These are phyloP conservation scores for Anguilla anguilla DNA, from an alignment of 2,797 vertebrate genomes.

Conservation along the genomic window DNA sequence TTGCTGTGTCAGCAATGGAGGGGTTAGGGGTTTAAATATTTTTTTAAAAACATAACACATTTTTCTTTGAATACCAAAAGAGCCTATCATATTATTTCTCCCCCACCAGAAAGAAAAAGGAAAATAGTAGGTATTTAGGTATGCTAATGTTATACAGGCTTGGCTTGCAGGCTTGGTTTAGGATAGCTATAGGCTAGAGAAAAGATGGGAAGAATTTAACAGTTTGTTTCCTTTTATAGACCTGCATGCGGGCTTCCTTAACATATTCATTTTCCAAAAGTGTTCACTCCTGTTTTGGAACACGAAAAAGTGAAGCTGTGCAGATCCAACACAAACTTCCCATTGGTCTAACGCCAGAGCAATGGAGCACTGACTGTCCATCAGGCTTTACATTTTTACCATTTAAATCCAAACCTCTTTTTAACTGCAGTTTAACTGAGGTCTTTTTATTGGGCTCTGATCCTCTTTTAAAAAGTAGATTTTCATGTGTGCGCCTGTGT, in stretches of 20 bases:
- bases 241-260: neutral
- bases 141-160: neutral
- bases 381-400: neutral
- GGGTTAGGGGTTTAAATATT: neutral
- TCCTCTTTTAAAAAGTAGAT: constrained; percentile 49
- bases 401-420: constrained; percentile 1
- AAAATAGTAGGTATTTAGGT: neutral
- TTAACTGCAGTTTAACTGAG: constrained; percentile 46
- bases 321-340: neutral
- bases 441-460: constrained; percentile 56
- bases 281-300: neutral
- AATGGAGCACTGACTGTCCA: neutral
- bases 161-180: neutral
- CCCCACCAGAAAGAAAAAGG: neutral
- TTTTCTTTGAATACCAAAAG: neutral
- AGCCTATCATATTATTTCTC: neutral
- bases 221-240: neutral
- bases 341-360: neutral
- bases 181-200: neutral
- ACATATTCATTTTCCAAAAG: neutral
- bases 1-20: neutral
- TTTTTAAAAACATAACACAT: neutral
- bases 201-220: neutral
- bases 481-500: constrained; percentile 8
- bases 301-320: neutral